Evolutionary conservation across 2,888 invertebrate species (phyloP), one percentile per base, ranked within the genome.

Genomic region (Metacarcinus magister): DNA sequence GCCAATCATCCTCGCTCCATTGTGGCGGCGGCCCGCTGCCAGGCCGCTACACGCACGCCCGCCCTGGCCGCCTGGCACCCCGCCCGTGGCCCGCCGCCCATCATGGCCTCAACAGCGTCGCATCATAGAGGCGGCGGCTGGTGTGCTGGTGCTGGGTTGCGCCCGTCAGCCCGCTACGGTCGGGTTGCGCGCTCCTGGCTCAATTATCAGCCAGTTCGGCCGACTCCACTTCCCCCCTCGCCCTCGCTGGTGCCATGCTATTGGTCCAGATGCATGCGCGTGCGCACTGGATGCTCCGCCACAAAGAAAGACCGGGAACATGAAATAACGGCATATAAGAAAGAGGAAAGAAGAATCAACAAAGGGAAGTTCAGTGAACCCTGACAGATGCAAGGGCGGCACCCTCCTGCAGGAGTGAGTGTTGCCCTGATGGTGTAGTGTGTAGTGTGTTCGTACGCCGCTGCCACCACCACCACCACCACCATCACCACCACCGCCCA

Each of bases 1-100:
- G 96, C 96, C 96, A 96, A 96, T 96, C 96, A 96, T 96, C 94
- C 96, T 67, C 96, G 90, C 94, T 94, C 96, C 94, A 96, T 96
- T 96, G 96, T 96, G 94, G 94, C 92, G 75, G 94, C 90, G 91
- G 92, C 94, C 39, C 67, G 90, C 94, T 90, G 96, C 96, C 94
- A 89, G 75, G 43, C 90, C 46, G 43, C 93, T 94, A 90, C 96
- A 96, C 96, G 94, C 75, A 96, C 96, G 94, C 93, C 82, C 95
- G 93, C 94, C 89, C 94, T 44, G 67, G 91, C 48, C 23, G 54
- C 75, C 93, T 48, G 28, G 75, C 23, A 96, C 46, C 96, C n/a
- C 60, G 67, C 82, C 89, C 5, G 60, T 2, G 82, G 39, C 96
- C 13, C 16, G 89, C 93, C 54, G 39, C 13, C 60, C 54, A 54